Evolutionary conservation across 2,113 vertebrate species (phyloP), one percentile per base, ranked within the genome.

Genomic region (Galbula dea): DNA sequence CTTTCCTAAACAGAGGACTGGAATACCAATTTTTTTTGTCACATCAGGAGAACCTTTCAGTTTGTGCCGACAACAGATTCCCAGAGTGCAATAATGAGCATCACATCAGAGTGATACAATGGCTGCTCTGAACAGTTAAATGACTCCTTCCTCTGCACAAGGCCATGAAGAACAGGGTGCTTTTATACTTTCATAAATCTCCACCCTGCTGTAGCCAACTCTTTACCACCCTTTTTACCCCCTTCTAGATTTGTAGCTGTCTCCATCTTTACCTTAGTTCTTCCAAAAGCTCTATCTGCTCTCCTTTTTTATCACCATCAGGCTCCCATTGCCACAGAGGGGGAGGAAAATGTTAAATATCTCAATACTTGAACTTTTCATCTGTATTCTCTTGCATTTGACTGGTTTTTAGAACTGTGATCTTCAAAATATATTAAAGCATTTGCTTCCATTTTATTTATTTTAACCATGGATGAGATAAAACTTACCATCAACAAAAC

Each of bases 401-500:
- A 65, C 29, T 68, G 5, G 5, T 10, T 77, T 95, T 77, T 20
- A 78, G n/a, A 81, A 86, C 27, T 43, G 43, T 61, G 34, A 66
- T 82, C 15, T 88, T 89, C 58, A 34, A 54, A 73, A 27, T 21
- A 43, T 14, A 51, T 59, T 55, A n/a, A 66, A 93, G n/a, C 17
- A 62, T 61, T 86, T 65, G 3, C 37, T 91, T 66, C 18, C 20
- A 59, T 71, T 57, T 69, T 43, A 69, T 88, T 61, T 55, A 2
- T 30, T 87, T 77, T 29, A 36, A 11, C 17, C 34, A 14, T 17
- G 2, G 43, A 74, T 65, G 52, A 57, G 84, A 7, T 71, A 83
- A 84, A 86, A 96, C 99, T 99, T 97, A 99, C 99, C 99, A 94
- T 99, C 99, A 71, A 99, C 99, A 97, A 99, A 99, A 97, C 99